These are phyloP conservation scores for Echinometra lucunter DNA, from an alignment of 53 echinoderm and acorn worm genomes.

Conservation along the genomic window DNA sequence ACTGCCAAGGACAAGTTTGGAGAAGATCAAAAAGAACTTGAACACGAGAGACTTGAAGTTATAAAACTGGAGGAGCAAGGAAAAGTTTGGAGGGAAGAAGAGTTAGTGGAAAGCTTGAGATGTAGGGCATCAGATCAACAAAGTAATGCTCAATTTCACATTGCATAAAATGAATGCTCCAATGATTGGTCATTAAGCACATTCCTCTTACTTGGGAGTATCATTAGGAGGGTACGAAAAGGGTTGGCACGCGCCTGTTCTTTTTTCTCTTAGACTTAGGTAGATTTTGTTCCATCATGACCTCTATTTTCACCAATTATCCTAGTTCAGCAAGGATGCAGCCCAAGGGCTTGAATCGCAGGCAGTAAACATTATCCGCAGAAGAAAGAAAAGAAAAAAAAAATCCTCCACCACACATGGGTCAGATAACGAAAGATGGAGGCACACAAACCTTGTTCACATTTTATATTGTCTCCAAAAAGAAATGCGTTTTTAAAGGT, in stretches of 20 bases:
- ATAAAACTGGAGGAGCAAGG: not conserved
- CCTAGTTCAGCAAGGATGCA: slow-evolving; percentile 11
- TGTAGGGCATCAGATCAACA: slow-evolving; percentile 43
- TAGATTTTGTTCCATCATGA: slow-evolving; percentile 16
- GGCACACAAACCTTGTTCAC: not conserved
- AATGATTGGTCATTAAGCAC: slow-evolving; percentile 58
- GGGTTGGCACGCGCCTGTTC: slow-evolving; percentile 45
- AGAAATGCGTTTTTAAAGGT: no score
- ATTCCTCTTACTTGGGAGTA: slow-evolving; percentile 4
- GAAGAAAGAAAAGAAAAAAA: not conserved
- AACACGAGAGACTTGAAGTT: slow-evolving; percentile 29
- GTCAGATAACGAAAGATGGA: slow-evolving; percentile 49
- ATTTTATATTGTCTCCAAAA: not conserved
- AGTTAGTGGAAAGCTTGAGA: no score
- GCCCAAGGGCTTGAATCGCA: slow-evolving; percentile 46
- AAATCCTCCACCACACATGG: not conserved
- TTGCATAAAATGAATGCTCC: slow-evolving; percentile 49
- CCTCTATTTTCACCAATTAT: slow-evolving; percentile 66
- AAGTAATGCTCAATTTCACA: slow-evolving; percentile 42
- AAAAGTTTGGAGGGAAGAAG: not conserved
- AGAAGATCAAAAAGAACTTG: slow-evolving; percentile 53
- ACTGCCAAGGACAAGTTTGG: slow-evolving; percentile 44
- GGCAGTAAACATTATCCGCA: slow-evolving; percentile 50
- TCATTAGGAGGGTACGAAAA: slow-evolving; percentile 31
- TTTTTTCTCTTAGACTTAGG: not conserved